phyloP scores from a whole-genome alignment of 1,140 invertebrate species.

The Aplysia californica region DNA sequence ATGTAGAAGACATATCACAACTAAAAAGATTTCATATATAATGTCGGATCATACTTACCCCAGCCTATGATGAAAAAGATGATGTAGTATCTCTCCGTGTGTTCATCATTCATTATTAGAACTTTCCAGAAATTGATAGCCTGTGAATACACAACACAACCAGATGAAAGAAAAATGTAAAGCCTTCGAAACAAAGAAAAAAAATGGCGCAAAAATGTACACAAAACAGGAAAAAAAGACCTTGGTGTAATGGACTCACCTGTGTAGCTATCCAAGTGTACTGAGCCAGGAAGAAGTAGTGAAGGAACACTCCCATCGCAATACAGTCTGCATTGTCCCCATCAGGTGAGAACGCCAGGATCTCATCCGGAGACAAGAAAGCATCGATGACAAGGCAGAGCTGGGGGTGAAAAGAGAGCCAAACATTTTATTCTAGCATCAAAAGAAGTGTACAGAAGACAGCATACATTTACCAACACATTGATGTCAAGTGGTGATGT shows the following conservation, averaged over 20 bases:
- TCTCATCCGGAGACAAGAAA: constrained; percentile 56
- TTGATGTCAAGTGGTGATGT: too few relatives aligned
- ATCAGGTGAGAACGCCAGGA: constrained; percentile 40
- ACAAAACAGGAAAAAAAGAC: too few relatives aligned
- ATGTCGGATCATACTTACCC: too few relatives aligned
- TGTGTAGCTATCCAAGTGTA: constrained; percentile 90
- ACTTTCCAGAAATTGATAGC: constrained; percentile 63
- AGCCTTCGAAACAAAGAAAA: background rate
- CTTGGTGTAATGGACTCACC: too few relatives aligned
- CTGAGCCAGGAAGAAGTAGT: constrained; percentile 92
- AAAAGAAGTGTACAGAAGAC: background rate
- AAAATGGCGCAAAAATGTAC: background rate
- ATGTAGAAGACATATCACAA: too few relatives aligned
- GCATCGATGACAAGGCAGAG: constrained; percentile 59
- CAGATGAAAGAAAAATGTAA: too few relatives aligned
- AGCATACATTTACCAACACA: too few relatives aligned
- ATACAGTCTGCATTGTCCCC: constrained; percentile 66
- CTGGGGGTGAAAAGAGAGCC: constrained; percentile 30
- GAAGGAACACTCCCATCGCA: constrained; percentile 81
- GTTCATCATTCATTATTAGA: constrained; percentile 65
- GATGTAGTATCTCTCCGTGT: constrained; percentile 62
- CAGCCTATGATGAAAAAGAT: constrained; percentile 62
- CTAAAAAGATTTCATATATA: too few relatives aligned
- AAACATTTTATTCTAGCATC: background rate
- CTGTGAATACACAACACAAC: constrained; percentile 45